Conservation (phyloP, 1,140 invertebrate genomes). For the Diachasmimorpha longicaudata region DNA sequence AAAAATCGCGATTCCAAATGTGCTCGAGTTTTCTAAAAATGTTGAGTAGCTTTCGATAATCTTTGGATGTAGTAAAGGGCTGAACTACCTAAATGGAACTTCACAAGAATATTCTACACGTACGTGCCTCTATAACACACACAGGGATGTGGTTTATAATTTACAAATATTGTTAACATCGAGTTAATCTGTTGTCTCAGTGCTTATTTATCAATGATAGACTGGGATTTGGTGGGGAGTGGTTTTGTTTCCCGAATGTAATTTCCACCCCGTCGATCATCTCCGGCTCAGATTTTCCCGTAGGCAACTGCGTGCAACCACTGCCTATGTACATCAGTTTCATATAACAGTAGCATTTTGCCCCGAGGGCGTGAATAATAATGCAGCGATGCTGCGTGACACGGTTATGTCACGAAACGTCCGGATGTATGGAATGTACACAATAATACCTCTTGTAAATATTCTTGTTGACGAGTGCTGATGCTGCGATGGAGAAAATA, state of each 20-base stretch:
- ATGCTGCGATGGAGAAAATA: not conserved
- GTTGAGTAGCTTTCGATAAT: too few species aligned
- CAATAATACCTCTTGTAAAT: constrained; percentile 20
- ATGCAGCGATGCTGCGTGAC: constrained; percentile 17
- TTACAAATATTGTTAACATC: not conserved
- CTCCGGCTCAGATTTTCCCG: not conserved
- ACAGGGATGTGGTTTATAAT: not conserved
- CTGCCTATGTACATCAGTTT: not conserved
- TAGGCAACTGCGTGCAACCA: not conserved
- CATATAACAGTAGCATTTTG: constrained; percentile 14
- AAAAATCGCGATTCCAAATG: too few species aligned
- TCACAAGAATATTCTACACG: too few species aligned
- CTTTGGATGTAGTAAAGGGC: too few species aligned
- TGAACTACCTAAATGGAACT: too few species aligned
- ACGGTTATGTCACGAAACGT: constrained; percentile 27
- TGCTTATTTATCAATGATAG: not conserved
- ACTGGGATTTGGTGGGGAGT: not conserved
- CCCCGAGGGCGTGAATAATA: constrained; percentile 25
- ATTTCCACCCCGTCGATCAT: constrained; percentile 18
- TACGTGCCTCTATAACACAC: too few species aligned
- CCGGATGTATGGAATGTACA: constrained; percentile 14
- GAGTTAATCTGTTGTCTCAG: not conserved
- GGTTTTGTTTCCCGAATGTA: not conserved
- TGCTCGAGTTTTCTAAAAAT: too few species aligned
- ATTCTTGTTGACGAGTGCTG: constrained; percentile 2